Evolutionary conservation across 2,113 vertebrate species (phyloP), one percentile per base, ranked within the genome.

Genomic region (Otocyon megalotis): DNA sequence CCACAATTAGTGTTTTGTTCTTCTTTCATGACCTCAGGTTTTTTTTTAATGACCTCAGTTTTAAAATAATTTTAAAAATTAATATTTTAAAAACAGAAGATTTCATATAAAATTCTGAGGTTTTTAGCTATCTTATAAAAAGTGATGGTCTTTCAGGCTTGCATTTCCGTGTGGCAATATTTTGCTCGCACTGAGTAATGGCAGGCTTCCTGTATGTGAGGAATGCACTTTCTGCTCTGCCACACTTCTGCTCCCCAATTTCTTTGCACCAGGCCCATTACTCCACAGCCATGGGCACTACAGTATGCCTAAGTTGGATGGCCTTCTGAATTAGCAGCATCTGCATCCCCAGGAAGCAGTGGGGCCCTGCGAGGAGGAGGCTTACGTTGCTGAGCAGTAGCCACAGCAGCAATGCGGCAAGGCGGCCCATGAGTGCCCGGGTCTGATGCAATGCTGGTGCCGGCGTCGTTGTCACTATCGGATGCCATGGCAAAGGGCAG

Each of bases 401-500:
- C 99, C 35, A 99, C 99, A 1, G 99, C 99, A 13, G 99, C 99
- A 77, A 99, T 99, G 82, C 99, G 99, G 98, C 99, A 99, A 0
- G 99, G 99, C 0, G 99, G 99, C 11, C 99, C 99, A 0, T 99
- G 99, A 35, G 99, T 99, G 53, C 99, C 99, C 0, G 99, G 99
- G 96, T 99, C 99, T 0, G 99, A 99, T 0, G 99, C 99, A 35
- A 99, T 99, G 97, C 99, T 99, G 97, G 99, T 99, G 76, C 99
- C 99, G 8, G 99, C 99, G 35, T 99, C 99, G 0, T 99, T 99
- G 97, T 99, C 99, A 0, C 99, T 99, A 97, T 99, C 99, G 2
- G 99, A 99, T 48, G 99, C 99, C 99, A 99, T 99, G 90, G 99
- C 99, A 83, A 99, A 99, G 53, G 99, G 99, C 80, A 99, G 96